These are phyloP conservation scores for Tanytarsus gracilentus DNA, from an alignment of 2,888 invertebrate genomes.

Conservation along the genomic window DNA sequence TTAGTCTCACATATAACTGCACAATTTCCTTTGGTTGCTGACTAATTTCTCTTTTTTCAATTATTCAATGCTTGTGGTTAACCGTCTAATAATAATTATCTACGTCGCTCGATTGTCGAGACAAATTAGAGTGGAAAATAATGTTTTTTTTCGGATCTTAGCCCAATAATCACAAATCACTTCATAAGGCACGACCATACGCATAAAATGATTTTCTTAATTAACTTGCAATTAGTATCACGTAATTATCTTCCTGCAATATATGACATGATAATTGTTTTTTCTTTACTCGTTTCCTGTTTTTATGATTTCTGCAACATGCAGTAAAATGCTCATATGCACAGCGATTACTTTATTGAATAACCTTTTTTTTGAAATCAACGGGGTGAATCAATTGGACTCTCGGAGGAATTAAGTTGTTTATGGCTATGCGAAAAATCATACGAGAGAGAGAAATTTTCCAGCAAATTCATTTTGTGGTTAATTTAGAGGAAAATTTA, in stretches of 20 bases:
- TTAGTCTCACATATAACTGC: neutral
- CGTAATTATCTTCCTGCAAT: conserved; percentile 16
- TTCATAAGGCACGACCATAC: neutral
- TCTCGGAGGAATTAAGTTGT: too few relatives aligned
- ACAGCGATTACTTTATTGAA: too few relatives aligned
- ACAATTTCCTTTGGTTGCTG: conserved; percentile 1
- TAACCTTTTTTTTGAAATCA: too few relatives aligned
- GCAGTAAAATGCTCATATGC: too few relatives aligned
- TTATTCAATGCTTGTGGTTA: neutral
- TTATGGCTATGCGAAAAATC: too few relatives aligned
- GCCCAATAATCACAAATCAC: neutral
- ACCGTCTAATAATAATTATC: too few relatives aligned
- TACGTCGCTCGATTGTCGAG: too few relatives aligned
- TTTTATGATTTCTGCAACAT: too few relatives aligned
- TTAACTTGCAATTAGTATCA: conserved; percentile 15
- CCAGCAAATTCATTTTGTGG: too few relatives aligned
- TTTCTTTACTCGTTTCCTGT: conserved; percentile 1
- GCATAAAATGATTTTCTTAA: conserved; percentile 3
- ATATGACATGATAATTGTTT: neutral
- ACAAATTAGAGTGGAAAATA: neutral
- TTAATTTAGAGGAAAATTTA: too few relatives aligned
- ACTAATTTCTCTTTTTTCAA: neutral
- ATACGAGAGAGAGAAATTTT: too few relatives aligned
- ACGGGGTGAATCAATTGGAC: too few relatives aligned
- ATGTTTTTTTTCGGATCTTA: neutral